phyloP scores from a whole-genome alignment of 2,113 vertebrate genomes.

The Tachycineta bicolor region DNA sequence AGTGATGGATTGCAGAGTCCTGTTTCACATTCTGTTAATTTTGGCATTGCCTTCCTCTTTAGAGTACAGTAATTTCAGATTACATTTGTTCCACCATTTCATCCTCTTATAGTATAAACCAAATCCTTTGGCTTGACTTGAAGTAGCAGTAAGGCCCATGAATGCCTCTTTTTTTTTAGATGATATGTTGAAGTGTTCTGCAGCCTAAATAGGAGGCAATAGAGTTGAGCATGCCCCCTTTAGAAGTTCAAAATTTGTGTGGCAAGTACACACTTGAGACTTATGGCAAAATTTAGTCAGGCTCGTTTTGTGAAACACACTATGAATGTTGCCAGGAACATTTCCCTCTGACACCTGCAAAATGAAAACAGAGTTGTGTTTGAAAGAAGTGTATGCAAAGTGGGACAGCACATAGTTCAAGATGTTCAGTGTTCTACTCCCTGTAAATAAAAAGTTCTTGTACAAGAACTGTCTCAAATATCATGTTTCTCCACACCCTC shows the following conservation, averaged over 20 bases:
- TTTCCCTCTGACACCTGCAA: background rate
- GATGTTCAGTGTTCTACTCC: background rate
- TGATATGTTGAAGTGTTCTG: background rate
- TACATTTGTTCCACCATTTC: constrained; percentile 8
- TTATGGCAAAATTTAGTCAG: background rate
- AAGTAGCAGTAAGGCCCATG: background rate
- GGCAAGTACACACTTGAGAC: background rate
- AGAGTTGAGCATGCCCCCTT: background rate
- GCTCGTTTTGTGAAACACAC: background rate
- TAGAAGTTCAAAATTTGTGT: background rate
- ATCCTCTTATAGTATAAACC: background rate
- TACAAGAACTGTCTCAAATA: background rate
- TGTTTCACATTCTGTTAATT: constrained; percentile 65
- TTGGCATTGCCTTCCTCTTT: constrained; percentile 55
- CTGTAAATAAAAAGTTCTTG: background rate
- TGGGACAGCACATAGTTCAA: background rate
- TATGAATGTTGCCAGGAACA: background rate
- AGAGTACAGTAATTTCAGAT: background rate
- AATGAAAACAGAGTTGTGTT: background rate
- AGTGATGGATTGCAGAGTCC: constrained; percentile 64
- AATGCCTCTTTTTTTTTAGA: background rate
- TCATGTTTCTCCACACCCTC: background rate
- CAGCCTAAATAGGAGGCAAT: background rate
- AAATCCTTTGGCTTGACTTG: background rate
- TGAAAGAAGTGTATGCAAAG: background rate